Base-by-base conservation (phyloP, 2,888 invertebrate genomes). In the Noctua janthe region DNA sequence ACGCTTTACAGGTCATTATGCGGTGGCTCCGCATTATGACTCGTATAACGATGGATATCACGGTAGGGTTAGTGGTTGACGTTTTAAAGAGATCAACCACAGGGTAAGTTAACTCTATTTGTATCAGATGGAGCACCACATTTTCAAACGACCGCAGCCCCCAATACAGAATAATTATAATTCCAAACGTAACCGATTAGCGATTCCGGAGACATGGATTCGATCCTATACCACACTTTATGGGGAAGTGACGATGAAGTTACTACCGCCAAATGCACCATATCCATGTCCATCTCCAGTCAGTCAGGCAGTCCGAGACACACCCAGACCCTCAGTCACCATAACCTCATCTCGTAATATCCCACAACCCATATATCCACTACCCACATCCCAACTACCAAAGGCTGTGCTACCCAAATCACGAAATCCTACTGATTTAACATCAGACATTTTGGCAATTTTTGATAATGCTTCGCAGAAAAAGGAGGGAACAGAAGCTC, bases 191-290 rank as follows among this genome's bases (percentile, higher is more conserved):
- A 2, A 23, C 13, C 43, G 5, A 67, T 6, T 3, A 47, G 15
- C 7, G 15, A 69, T 0, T 47, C 47, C 47, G 3, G n/a, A 69
- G 69, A n/a, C 69, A n/a, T 47, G 69, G 69, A 4, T 8, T 3
- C n/a, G 17, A 8, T n/a, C 4, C 0, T 69, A 47, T n/a, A 10
- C 7, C 3, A 47, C 69, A 47, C 69, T 7, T 17, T n/a, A 47
- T 17, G 69, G 69, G n/a, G 47, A 15, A n/a, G 8, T 47, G 4
- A 69, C 47, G 8, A 1, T 69, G 8, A 47, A 3, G 7, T 47
- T 69, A 69, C 47, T 69, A n/a, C 69, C 69, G 3, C 15, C n/a
- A 15, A 69, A 69, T 69, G n/a, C 69, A n/a, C 69, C 69, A 17
- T n/a, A 23, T 69, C 69, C 69, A 17, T 69, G 69, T n/a, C 69